Percentiles rank a stretch among this genome's conserved stretches.
Evolutionary conservation across 2,888 invertebrate genomes (phyloP).

Genomic region (Phania funesta): DNA sequence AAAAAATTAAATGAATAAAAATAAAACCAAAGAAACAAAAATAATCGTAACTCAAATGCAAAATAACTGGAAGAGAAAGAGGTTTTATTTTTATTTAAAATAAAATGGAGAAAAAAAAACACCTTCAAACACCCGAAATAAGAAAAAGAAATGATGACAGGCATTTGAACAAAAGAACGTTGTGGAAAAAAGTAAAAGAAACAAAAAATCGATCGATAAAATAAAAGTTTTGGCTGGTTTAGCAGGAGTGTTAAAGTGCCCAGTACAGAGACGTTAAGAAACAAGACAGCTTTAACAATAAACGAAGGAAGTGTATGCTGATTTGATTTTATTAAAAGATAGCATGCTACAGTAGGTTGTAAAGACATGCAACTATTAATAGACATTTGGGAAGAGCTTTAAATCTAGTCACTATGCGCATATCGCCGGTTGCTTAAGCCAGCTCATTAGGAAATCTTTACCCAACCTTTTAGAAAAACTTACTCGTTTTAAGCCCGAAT

Average conservation of each 20-base stretch:
- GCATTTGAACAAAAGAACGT: slow-evolving; percentile 52
- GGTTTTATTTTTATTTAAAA: slow-evolving; percentile 1
- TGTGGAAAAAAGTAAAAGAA: slow-evolving; percentile 21
- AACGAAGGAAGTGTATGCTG: slow-evolving; percentile 1
- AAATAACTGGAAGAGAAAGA: slow-evolving; percentile 53
- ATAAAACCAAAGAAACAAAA: slow-evolving; percentile 18
- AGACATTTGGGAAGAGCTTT: too few species aligned
- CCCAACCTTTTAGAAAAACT: too few species aligned
- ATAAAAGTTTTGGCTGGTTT: slow-evolving; percentile 26
- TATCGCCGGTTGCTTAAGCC: too few species aligned
- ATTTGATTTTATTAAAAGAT: background rate
- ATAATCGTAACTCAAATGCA: too few species aligned
- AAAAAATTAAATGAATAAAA: slow-evolving; percentile 7
- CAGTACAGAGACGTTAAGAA: slow-evolving; percentile 8
- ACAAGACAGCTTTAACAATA: slow-evolving; percentile 17
- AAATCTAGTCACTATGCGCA: too few species aligned
- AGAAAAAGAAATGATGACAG: slow-evolving; percentile 36
- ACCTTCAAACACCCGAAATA: background rate
- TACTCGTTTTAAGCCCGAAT: too few species aligned
- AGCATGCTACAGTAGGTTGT: background rate
- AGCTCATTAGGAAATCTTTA: too few species aligned
- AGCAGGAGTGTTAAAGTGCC: slow-evolving; percentile 17
- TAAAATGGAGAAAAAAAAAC: background rate
- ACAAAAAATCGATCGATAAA: slow-evolving; percentile 53
- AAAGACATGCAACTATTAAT: too few species aligned